A percentile compares a stretch with the other conserved stretches of the same genome.
Evolutionary conservation across 2,888 invertebrate species (phyloP).

Genomic region (Dynastes maya): DNA sequence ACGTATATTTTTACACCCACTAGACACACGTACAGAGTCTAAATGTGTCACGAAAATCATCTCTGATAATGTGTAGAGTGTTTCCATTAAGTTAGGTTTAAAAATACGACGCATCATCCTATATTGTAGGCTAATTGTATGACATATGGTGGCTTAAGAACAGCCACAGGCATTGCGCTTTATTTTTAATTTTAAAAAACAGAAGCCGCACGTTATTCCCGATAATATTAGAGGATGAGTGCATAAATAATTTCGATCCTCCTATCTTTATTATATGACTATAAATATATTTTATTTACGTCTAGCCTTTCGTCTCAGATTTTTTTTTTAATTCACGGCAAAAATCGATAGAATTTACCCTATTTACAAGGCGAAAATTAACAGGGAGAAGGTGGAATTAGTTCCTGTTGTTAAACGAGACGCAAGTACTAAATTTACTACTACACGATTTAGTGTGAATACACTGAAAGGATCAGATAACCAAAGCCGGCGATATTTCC

Average conservation of each 20-base stretch:
- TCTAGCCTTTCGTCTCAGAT: not conserved
- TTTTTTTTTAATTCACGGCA: not conserved
- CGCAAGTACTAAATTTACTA: slow-evolving; percentile 40
- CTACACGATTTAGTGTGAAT: slow-evolving; percentile 35
- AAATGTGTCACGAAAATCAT: slow-evolving; percentile 68
- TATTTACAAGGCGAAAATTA: slow-evolving; percentile 24
- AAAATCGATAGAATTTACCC: not conserved
- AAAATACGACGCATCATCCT: slow-evolving; percentile 51
- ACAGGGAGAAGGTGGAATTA: slow-evolving; percentile 24
- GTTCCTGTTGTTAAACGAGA: slow-evolving; percentile 21
- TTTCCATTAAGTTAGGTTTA: slow-evolving; percentile 64
- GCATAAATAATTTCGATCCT: slow-evolving; percentile 19
- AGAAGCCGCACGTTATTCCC: slow-evolving; percentile 29
- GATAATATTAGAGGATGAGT: slow-evolving; percentile 18
- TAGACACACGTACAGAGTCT: slow-evolving; percentile 59
- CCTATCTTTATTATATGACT: slow-evolving; percentile 11
- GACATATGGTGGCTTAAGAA: slow-evolving; percentile 49
- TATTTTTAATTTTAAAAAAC: slow-evolving; percentile 52
- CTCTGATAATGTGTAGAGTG: slow-evolving; percentile 67
- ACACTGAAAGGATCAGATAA: slow-evolving; percentile 36
- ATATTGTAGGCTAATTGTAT: slow-evolving; percentile 45
- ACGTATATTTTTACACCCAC: slow-evolving; percentile 65
- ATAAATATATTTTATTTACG: too few species aligned
- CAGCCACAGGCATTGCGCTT: slow-evolving; percentile 35
- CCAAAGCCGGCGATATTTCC: slow-evolving; percentile 46